Evolutionary conservation across 2,113 vertebrate genomes (phyloP).

Genomic region (Lota lota): DNA sequence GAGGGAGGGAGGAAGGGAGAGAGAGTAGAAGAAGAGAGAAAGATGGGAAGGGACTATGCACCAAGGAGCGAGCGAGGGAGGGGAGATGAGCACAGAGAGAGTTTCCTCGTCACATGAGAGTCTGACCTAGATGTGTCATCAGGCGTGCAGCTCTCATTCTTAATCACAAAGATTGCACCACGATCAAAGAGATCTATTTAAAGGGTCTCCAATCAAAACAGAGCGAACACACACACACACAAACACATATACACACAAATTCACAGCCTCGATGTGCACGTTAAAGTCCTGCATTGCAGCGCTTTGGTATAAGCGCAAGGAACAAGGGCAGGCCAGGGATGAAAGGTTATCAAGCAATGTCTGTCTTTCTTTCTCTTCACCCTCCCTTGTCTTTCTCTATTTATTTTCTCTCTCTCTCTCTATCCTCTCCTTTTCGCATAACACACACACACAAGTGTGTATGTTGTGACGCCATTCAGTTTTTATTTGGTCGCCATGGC

Average conservation of each 20-base stretch:
- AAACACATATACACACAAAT: neutral
- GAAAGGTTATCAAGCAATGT: neutral
- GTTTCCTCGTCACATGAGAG: conserved; percentile 18
- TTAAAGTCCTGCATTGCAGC: conserved; percentile 4
- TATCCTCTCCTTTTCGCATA: neutral
- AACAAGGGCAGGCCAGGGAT: too few species aligned
- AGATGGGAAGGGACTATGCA: too few species aligned
- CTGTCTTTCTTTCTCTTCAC: neutral
- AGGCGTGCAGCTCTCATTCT: conserved; percentile 36
- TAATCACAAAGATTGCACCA: conserved; percentile 6
- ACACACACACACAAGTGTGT: neutral
- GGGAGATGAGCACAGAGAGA: neutral
- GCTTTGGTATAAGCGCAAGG: conserved; percentile 6
- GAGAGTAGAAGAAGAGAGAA: neutral
- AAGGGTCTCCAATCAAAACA: neutral
- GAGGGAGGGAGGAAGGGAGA: neutral
- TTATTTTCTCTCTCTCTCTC: neutral
- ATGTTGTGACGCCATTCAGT: conserved; percentile 24
- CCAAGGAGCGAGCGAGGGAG: neutral
- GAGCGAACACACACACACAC: neutral
- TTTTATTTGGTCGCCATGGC: conserved; percentile 51
- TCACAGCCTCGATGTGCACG: neutral
- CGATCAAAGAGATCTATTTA: neutral
- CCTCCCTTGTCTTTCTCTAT: neutral
- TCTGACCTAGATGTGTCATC: conserved; percentile 51